These are phyloP conservation scores for Drosophila suboccidentalis DNA, from an alignment of 2,888 invertebrate genomes.

Conservation along the genomic window DNA sequence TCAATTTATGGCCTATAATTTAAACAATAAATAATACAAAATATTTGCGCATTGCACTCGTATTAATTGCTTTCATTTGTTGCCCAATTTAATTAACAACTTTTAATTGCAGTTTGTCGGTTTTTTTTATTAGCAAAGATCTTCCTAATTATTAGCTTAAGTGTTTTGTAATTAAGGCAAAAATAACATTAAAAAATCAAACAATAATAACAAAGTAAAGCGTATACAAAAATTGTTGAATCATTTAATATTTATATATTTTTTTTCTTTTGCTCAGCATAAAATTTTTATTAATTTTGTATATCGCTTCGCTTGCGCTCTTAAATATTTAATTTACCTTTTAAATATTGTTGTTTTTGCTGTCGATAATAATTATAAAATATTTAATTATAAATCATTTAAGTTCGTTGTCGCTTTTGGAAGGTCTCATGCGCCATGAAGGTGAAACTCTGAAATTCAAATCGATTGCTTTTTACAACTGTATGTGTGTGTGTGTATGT, in stretches of 20 bases:
- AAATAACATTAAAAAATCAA: slow-evolving; percentile 11
- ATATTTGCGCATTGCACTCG: slow-evolving; percentile 49
- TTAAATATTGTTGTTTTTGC: slow-evolving; percentile 42
- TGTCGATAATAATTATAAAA: slow-evolving; percentile 69
- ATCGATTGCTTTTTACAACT: slow-evolving; percentile 46
- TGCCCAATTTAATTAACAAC: slow-evolving; percentile 65
- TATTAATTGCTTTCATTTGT: slow-evolving; percentile 38
- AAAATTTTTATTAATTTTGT: slow-evolving; percentile 36
- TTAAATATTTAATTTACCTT: slow-evolving; percentile 42
- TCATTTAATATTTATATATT: slow-evolving; percentile 34
- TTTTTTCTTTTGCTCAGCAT: slow-evolving; percentile 51
- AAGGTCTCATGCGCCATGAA: slow-evolving; percentile 76
- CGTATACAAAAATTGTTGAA: slow-evolving; percentile 44
- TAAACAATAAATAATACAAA: slow-evolving; percentile 32
- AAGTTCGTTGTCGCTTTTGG: slow-evolving; percentile 32
- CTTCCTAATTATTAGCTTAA: slow-evolving; percentile 58
- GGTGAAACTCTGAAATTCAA: slow-evolving; percentile 67
- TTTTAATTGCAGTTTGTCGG: slow-evolving; percentile 47
- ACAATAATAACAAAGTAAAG: slow-evolving; percentile 7
- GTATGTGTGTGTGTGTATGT: slow-evolving; percentile 20
- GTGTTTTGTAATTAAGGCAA: slow-evolving; percentile 62
- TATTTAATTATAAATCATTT: slow-evolving; percentile 81
- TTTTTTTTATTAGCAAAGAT: slow-evolving; percentile 55
- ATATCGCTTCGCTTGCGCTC: slow-evolving; percentile 12
- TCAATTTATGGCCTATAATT: slow-evolving; percentile 44